A percentile compares a stretch with the other conserved stretches of the same genome.
Evolutionary conservation across 2,113 vertebrate species (phyloP).

Genomic region (Accipiter cooperii): DNA sequence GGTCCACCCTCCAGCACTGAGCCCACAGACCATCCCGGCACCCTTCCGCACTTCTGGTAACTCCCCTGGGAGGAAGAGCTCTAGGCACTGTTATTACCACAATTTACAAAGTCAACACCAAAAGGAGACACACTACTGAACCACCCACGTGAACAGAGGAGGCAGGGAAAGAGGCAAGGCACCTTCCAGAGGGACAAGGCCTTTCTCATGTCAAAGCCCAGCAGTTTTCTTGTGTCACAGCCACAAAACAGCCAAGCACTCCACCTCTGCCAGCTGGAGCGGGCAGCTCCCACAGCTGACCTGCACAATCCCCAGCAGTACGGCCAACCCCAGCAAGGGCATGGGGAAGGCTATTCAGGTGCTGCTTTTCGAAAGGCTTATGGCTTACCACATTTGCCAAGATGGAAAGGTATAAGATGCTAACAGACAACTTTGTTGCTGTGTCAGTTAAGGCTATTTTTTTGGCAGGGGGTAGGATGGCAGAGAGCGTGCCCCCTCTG

Average conservation of each 20-base stretch:
- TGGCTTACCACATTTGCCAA: not conserved
- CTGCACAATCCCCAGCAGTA: fast-evolving
- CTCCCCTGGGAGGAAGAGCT: not conserved
- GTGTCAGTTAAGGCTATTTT: not conserved
- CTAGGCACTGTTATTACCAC: not conserved
- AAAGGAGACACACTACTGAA: not conserved
- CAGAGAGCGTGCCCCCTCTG: not conserved
- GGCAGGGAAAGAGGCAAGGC: not conserved
- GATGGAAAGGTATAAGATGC: not conserved
- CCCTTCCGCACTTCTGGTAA: not conserved
- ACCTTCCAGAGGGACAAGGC: not conserved
- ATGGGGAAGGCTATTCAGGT: not conserved
- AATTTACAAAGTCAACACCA: not conserved
- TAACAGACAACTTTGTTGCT: not conserved
- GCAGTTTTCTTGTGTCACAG: not conserved
- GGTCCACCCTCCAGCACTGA: not conserved
- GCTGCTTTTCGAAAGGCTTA: not conserved
- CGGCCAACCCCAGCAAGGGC: fast-evolving
- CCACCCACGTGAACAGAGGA: not conserved
- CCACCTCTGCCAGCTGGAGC: not conserved
- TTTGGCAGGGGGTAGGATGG: not conserved
- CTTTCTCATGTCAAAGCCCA: not conserved
- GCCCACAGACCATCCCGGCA: not conserved
- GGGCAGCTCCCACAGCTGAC: not conserved
- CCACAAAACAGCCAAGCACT: not conserved